Base-by-base conservation (phyloP, 2,113 vertebrate species). In the Elachura formosa region DNA sequence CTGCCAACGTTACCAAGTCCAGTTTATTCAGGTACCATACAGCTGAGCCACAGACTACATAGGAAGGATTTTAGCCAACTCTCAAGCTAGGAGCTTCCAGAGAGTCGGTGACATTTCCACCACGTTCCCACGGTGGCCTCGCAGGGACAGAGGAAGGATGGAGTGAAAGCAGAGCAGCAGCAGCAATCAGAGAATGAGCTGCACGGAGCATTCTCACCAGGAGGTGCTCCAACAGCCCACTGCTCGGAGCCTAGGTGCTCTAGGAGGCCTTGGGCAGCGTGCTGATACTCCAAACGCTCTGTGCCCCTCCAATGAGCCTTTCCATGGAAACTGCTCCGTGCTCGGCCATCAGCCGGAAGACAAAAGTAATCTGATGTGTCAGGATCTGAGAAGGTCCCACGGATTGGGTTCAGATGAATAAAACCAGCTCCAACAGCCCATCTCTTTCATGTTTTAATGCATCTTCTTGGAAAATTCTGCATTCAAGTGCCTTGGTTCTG, bases 401-500 rank as follows among this genome's bases (percentile, higher is more conserved):
- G 73, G 86, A 76, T 38, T 86, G 19, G 20, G 34, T 86, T 89
- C 52, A 88, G 46, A 63, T 55, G 78, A 92, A 75, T 48, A 56
- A 86, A 90, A 88, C 31, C 26, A 31, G 17, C 51, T 80, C 54
- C 79, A 82, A 76, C 24, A 83, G 67, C 17, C 54, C n/a, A 84
- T 20, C 17, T 84, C 74, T 93, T 82, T 87, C 7, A 64, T n/a
- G 84, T 77, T 79, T 77, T 36, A 88, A 92, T 56, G 63, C 21
- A 55, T 74, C 81, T 92, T 85, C 75, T 88, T 55, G 80, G 71
- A 92, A 76, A 95, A 58, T 69, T 76, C 66, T 92, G 84, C 54
- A 84, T 68, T 76, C 34, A 62, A 73, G 54, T 58, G 91, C 36
- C 49, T 91, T 45, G 48, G 52, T 81, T 73, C 45, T 89, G 51